phyloP scores from a whole-genome alignment of 2,888 invertebrate genomes.

The Argyresthia albistria region DNA sequence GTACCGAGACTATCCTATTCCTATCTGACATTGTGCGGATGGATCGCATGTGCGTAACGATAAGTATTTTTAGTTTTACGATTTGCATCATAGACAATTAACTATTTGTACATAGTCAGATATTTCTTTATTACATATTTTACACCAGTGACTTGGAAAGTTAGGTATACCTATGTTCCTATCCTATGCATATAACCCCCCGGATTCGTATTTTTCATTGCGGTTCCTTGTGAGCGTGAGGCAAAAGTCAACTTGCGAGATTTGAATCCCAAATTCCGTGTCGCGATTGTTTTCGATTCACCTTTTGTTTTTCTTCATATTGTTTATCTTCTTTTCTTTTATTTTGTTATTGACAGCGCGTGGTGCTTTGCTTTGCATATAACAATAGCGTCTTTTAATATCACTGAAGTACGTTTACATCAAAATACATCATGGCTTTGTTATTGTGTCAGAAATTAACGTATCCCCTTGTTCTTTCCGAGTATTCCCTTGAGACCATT shows the following conservation, averaged over 20 bases:
- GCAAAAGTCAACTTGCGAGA: conserved; percentile 55
- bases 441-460: conserved; percentile 6
- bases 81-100: too few species aligned
- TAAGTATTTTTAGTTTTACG: too few species aligned
- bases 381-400: conserved; percentile 10
- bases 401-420: too few species aligned
- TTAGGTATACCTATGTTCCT: background rate
- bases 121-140: too few species aligned
- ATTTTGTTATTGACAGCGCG: conserved; percentile 46
- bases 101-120: background rate
- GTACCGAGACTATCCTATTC: too few species aligned
- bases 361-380: conserved; percentile 41
- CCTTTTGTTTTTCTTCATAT: conserved; percentile 62
- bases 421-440: background rate
- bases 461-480: background rate
- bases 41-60: too few species aligned
- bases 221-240: conserved; percentile 3
- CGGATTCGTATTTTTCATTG: conserved; percentile 7
- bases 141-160: too few species aligned
- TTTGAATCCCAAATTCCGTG: conserved; percentile 70
- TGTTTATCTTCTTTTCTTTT: conserved; percentile 60
- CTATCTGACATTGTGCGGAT: too few species aligned
- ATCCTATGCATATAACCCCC: conserved; percentile 1
- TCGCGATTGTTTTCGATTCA: conserved; percentile 51
- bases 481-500: background rate